Conservation (phyloP, 2,113 vertebrate genomes). For the Oncorhynchus keta region DNA sequence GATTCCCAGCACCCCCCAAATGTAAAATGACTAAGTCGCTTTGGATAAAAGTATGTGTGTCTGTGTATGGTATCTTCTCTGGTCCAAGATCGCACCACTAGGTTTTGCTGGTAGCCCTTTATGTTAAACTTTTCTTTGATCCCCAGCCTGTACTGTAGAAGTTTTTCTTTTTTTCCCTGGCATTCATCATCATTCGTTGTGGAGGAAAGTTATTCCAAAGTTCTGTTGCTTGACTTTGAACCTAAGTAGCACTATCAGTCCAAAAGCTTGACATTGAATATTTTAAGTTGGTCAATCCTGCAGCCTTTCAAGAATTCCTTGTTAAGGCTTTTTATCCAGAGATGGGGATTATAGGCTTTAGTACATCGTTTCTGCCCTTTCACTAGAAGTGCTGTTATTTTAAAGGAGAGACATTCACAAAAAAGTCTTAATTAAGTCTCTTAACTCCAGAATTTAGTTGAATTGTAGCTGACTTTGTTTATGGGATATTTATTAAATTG, state of each 20-base stretch:
- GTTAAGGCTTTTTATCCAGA: constrained; percentile 59
- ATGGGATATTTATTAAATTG: constrained; percentile 10
- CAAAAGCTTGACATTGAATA: constrained; percentile 54
- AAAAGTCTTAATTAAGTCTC: constrained; percentile 36
- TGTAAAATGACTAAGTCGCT: no score
- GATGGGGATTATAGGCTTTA: constrained; percentile 63
- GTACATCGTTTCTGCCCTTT: constrained; percentile 46
- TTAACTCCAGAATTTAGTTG: constrained; percentile 26
- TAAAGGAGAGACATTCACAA: constrained; percentile 43
- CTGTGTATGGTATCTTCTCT: neutral
- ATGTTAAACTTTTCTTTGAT: constrained; percentile 52
- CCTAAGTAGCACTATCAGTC: constrained; percentile 49
- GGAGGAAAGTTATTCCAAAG: constrained; percentile 53
- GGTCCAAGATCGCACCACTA: constrained; percentile 15
- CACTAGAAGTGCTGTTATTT: constrained; percentile 47
- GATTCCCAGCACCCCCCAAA: no score
- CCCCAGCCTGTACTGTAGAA: constrained; percentile 38
- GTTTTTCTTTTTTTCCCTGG: constrained; percentile 7
- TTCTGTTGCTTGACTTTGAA: constrained; percentile 56
- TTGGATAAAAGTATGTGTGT: constrained; percentile 1
- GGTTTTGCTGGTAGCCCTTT: constrained; percentile 39
- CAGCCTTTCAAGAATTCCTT: constrained; percentile 60
- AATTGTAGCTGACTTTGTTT: constrained; percentile 5
- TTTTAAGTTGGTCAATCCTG: constrained; percentile 56
- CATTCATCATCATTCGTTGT: constrained; percentile 49